A percentile compares a stretch with the other conserved stretches of the same genome.
These are phyloP conservation scores for Teleogryllus occipitalis DNA, from an alignment of 1,140 invertebrate genomes.

Conservation along the genomic window DNA sequence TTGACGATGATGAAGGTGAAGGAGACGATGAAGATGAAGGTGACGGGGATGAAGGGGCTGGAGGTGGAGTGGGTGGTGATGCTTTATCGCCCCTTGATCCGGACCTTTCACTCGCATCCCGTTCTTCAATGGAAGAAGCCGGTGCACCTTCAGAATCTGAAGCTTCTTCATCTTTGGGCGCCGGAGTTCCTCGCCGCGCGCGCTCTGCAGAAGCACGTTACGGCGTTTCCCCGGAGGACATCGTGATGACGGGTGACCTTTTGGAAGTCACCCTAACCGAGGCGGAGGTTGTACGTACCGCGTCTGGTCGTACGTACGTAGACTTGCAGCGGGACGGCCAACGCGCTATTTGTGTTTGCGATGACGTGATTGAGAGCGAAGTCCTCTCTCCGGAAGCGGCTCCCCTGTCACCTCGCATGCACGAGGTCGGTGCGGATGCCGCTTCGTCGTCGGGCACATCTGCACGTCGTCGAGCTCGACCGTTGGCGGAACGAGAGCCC, in stretches of 20 bases:
- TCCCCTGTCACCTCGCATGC: too few relatives aligned
- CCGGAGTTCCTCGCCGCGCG: background rate
- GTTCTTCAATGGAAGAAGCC: background rate
- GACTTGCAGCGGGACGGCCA: conserved; percentile 11
- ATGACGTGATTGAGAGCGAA: conserved; percentile 12
- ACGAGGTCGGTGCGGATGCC: background rate
- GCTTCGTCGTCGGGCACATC: conserved; percentile 42
- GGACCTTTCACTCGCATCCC: background rate
- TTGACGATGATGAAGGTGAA: background rate
- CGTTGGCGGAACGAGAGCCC: too few relatives aligned
- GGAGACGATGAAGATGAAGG: conserved; percentile 12
- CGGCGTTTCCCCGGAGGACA: conserved; percentile 25
- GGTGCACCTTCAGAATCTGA: too few relatives aligned
- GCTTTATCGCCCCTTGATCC: background rate
- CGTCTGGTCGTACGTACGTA: conserved; percentile 11
- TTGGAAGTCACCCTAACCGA: conserved; percentile 34
- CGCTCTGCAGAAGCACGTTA: background rate
- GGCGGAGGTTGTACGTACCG: conserved; percentile 2
- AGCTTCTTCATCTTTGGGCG: background rate
- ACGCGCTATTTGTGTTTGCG: conserved; percentile 19
- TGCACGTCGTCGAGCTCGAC: conserved; percentile 27
- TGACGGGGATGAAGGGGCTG: background rate
- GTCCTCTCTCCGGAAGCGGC: background rate
- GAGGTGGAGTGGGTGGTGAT: background rate
- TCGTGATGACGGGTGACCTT: conserved; percentile 37